Evolutionary conservation across 2,113 vertebrate species (phyloP), one percentile per base, ranked within the genome.

Genomic region (Sorex araneus): DNA sequence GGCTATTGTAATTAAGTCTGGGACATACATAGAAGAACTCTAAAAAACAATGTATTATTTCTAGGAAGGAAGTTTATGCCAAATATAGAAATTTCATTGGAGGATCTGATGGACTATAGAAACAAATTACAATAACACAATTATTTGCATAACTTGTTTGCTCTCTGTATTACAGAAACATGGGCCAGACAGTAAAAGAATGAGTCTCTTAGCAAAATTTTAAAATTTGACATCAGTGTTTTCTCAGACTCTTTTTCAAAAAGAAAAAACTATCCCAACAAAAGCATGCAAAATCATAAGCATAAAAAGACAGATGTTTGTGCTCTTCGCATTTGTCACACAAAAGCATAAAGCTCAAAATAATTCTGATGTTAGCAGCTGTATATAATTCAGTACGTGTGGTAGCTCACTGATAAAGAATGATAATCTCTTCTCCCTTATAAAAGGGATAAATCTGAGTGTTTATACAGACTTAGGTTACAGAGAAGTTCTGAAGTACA

Each of bases 391-490:
- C 82, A 67, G 19, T 54, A 83, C 75, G 93, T 87, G 74, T 13
- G 23, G 47, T 84, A 87, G 73, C 77, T 97, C 71, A 85, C 34
- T 40, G n/a, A 94, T 95, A 92, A 92, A 45, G 91, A 96, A 94
- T 84, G 85, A 82, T 92, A 94, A 86, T 60, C 16, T 89, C 83
- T 84, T 76, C 82, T 94, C 54, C 40, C 70, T 91, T 84, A 84
- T 80, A 93, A 75, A 90, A 90, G 47, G 74, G 93, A 84, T 94
- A 82, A 96, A 94, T 84, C 32, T 63, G 71, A 74, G 64, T 95
- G 87, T 93, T 95, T 94, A 93, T 80, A 84, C 66, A 94, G 89
- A 92, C 89, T 91, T 78, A 87, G 85, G 89, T 92, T 95, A 93
- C 95, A 92, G 69, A 93, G 84, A 87, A 95, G 80, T 60, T 63